A percentile compares a stretch with the other conserved stretches of the same genome.
These are phyloP conservation scores for Dicycla oo DNA, from an alignment of 2,888 invertebrate species.

Conservation along the genomic window DNA sequence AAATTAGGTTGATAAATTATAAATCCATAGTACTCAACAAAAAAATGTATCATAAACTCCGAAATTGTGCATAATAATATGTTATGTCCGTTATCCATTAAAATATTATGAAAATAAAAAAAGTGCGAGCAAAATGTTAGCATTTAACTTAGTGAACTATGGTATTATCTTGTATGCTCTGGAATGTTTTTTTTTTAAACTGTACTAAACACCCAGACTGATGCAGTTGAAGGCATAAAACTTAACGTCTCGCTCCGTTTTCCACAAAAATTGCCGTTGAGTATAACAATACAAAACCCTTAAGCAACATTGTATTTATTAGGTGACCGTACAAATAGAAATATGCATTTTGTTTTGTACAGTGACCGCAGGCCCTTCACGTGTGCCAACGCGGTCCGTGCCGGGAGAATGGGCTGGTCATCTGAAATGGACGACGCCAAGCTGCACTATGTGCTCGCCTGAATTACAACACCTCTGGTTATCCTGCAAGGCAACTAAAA, in stretches of 20 bases:
- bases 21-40: neutral
- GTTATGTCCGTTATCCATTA: too few species aligned
- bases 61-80: neutral
- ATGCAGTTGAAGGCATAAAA: neutral
- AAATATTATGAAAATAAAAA: neutral
- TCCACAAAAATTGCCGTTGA: neutral
- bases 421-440: conserved; percentile 14
- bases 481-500: conserved; percentile 3
- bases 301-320: neutral
- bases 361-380: neutral
- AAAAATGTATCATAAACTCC: neutral
- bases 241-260: neutral
- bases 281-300: neutral
- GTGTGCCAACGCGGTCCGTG: neutral
- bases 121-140: neutral
- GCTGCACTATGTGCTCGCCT: neutral
- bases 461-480: conserved; percentile 20
- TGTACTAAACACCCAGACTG: neutral
- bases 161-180: neutral
- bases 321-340: neutral
- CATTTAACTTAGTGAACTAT: neutral
- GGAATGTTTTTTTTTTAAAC: neutral
- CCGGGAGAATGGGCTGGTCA: conserved; percentile 6
- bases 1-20: neutral
- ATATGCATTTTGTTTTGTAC: neutral